Base-by-base conservation (phyloP, 2,113 vertebrate genomes). In the Oncorhynchus mykiss region DNA sequence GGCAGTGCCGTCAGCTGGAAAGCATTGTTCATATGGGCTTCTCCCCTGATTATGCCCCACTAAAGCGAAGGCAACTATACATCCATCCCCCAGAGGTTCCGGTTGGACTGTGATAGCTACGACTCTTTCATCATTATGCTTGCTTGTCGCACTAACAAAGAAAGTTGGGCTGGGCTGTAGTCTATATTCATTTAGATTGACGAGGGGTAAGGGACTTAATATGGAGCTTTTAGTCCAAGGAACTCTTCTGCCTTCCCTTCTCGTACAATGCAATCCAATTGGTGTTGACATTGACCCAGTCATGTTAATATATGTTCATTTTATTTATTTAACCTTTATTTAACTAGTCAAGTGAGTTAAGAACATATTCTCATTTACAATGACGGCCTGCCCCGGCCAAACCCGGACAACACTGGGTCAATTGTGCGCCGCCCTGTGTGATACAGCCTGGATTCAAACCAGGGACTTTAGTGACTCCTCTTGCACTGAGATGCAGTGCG, bases 1-100 rank as follows among this genome's bases (percentile, higher is more conserved):
- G 39, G 39, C 39, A 12, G 2, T 11, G 57, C 71, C 64, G 12
- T 74, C 66, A 66, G 20, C 70, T 51, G 66, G 70, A 75, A 80
- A 71, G 8, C 45, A 51, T 69, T 69, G 20, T 45, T 86, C 57
- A 75, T 71, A 76, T 80, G 18, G 39, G 65, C 83, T 78, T 71
- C 60, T 66, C 39, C 18, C 16, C 14, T 65, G 57, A 65, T 65
- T 77, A 71, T 22, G 16, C 18, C 29, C 14, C 9, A 13, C 3
- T 67, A 66, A 66, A 27, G 39, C 1, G 18, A 31, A 62, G 16
- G 59, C 1, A 16, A 9, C 12, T 24, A 64, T 64, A 54, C 16
- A 54, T 54, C 51, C 51, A 54, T 25, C n/a, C 60, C 24, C 60
- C 2, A 64, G 20, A 22, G 60, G 60, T 25, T 2, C 20, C 16